These are phyloP conservation scores for Thymelicus acteon DNA, from an alignment of 2,888 invertebrate species.

Conservation along the genomic window DNA sequence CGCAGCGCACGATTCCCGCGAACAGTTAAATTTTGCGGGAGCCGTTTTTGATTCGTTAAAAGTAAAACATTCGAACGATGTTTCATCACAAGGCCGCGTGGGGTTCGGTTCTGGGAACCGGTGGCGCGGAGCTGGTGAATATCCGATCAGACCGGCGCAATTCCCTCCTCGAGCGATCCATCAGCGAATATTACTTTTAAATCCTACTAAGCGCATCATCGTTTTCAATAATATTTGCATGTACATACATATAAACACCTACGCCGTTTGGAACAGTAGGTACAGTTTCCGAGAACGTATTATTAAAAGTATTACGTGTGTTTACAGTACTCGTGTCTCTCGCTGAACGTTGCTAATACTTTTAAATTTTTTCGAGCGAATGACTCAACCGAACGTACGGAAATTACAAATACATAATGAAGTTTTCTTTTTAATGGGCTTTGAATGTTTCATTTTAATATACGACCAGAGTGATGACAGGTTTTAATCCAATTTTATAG, in stretches of 20 bases:
- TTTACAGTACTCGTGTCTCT: conserved; percentile 64
- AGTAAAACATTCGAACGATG: conserved; percentile 74
- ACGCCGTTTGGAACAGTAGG: conserved; percentile 49
- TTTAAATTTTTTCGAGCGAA: conserved; percentile 56
- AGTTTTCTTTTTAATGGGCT: conserved; percentile 18
- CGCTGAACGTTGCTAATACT: conserved; percentile 66
- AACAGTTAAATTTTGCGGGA: conserved; percentile 73
- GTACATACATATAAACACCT: conserved; percentile 45
- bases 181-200: conserved; percentile 31
- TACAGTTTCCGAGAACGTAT: conserved; percentile 62
- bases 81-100: conserved; percentile 73
- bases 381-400: conserved; percentile 53
- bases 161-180: conserved; percentile 8
- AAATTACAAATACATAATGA: conserved; percentile 21
- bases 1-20: conserved; percentile 62
- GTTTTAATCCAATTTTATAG: background rate
- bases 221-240: conserved; percentile 42
- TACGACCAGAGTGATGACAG: background rate
- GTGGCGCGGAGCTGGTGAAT: conserved; percentile 55
- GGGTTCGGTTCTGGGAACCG: conserved; percentile 68
- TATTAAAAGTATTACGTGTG: conserved; percentile 55
- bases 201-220: conserved; percentile 24
- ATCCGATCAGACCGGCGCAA: conserved; percentile 43
- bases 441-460: conserved; percentile 7
- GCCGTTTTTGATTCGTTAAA: conserved; percentile 73